Percentiles rank a stretch among this genome's conserved stretches.
Evolutionary conservation across 2,888 invertebrate genomes (phyloP).

Genomic region (Tyria jacobaeae): DNA sequence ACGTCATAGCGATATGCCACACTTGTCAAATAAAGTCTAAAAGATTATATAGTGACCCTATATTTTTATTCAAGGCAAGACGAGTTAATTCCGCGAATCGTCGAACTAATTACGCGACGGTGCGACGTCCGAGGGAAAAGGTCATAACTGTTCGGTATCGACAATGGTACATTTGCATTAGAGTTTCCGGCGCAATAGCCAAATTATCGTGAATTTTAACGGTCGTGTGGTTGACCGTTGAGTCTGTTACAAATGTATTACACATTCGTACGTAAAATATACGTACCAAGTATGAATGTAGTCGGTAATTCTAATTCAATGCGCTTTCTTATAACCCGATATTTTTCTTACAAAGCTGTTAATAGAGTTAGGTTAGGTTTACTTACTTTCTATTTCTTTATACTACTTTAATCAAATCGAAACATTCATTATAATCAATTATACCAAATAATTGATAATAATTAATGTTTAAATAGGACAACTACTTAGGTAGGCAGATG

Average conservation of each 20-base stretch:
- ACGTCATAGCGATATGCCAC: too few relatives aligned
- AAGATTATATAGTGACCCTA: background rate
- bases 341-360: background rate
- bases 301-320: conserved; percentile 6
- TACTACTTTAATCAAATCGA: too few relatives aligned
- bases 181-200: conserved; percentile 75
- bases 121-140: conserved; percentile 64
- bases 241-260: conserved; percentile 48
- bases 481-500: too few relatives aligned
- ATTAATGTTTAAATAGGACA: too few relatives aligned
- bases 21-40: too few relatives aligned
- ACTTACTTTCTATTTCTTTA: too few relatives aligned
- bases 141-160: conserved; percentile 72
- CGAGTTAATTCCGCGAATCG: conserved; percentile 63
- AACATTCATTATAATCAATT: too few relatives aligned
- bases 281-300: background rate
- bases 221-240: conserved; percentile 74
- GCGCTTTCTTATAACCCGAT: conserved; percentile 18
- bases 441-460: too few relatives aligned
- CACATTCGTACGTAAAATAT: conserved; percentile 25
- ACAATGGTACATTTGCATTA: conserved; percentile 82
- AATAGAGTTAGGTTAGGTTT: background rate
- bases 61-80: too few relatives aligned
- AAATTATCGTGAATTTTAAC: conserved; percentile 77
- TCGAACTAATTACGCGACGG: conserved; percentile 62